Percentiles rank a stretch among this genome's conserved stretches.
Conservation (phyloP, 2,113 vertebrate genomes). For the Orientallactaga bullata region DNA sequence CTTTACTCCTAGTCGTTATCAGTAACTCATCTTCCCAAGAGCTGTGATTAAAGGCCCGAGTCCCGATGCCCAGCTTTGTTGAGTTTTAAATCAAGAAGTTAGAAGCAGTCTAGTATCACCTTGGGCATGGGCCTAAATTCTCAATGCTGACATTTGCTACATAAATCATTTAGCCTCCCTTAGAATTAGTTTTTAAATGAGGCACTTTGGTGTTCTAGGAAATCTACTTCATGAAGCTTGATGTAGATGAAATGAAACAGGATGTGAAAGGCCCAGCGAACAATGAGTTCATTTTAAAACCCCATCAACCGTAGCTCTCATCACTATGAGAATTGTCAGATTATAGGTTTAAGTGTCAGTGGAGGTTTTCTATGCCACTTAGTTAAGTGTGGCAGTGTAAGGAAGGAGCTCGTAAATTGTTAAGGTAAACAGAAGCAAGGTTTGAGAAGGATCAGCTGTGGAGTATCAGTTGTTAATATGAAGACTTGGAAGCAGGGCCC, state of each 20-base stretch:
- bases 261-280: not conserved
- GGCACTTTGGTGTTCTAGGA: not conserved
- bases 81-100: not conserved
- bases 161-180: conserved; percentile 13
- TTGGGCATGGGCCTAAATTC: not conserved
- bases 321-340: not conserved
- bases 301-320: not conserved
- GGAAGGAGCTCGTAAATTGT: not conserved
- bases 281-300: not conserved
- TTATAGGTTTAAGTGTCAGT: not conserved
- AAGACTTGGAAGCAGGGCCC: not conserved
- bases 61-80: not conserved
- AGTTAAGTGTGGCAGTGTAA: not conserved
- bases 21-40: too few relatives aligned
- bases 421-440: not conserved
- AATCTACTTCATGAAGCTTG: not conserved
- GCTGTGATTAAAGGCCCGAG: too few relatives aligned
- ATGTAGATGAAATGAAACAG: not conserved
- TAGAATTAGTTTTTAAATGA: conserved; percentile 14
- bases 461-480: not conserved
- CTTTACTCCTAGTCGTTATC: too few relatives aligned
- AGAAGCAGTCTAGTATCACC: not conserved
- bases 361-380: not conserved
- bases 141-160: not conserved
- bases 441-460: not conserved